Conservation (phyloP, 2,888 invertebrate genomes). For the Leptopilina drosophilae region DNA sequence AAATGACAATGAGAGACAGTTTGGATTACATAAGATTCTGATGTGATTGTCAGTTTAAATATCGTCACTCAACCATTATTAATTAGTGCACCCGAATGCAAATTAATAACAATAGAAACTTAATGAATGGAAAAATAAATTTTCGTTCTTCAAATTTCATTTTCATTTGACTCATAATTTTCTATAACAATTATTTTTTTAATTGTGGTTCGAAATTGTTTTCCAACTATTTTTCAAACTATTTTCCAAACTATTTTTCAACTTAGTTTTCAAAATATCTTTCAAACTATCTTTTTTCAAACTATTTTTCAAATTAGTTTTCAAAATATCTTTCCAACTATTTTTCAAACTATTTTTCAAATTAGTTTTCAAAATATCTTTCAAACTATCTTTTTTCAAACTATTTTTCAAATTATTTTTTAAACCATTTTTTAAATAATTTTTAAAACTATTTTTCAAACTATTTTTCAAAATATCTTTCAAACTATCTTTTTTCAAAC, state of each 20-base stretch:
- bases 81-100: slow-evolving; percentile 8
- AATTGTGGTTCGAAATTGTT: too few species aligned
- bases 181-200: background rate
- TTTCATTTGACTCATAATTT: background rate
- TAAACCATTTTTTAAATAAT: background rate
- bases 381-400: too few species aligned
- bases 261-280: too few species aligned
- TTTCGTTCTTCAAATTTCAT: background rate
- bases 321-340: background rate
- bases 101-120: background rate
- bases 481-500: too few species aligned
- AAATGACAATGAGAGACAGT: background rate
- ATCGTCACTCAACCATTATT: background rate
- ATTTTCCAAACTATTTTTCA: too few species aligned
- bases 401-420: background rate
- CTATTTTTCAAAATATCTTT: too few species aligned
- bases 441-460: too few species aligned
- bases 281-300: too few species aligned
- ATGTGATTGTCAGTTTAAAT: background rate
- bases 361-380: too few species aligned
- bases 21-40: slow-evolving; percentile 1
- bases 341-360: too few species aligned
- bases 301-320: background rate
- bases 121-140: background rate
- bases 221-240: background rate